Evolutionary conservation across 2,888 invertebrate genomes (phyloP).

Genomic region (Nomada ferruginata): DNA sequence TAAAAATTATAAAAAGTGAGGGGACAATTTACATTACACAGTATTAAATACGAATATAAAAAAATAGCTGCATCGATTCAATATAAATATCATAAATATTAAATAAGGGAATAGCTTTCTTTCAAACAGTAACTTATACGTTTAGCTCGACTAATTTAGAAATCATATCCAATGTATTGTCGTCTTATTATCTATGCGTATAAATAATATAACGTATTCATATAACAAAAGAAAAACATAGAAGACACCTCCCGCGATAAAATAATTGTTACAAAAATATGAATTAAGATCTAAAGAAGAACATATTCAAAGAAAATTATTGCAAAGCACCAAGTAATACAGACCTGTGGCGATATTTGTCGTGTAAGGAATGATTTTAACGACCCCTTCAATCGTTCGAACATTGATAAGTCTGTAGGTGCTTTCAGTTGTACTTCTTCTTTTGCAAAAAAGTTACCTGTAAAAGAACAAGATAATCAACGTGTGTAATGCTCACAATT

Average conservation of each 20-base stretch:
- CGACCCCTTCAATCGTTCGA: constrained; percentile 80
- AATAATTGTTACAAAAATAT: constrained; percentile 22
- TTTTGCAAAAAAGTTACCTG: constrained; percentile 76
- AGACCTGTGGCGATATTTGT: constrained; percentile 79
- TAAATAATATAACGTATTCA: constrained; percentile 1
- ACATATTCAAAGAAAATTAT: constrained; percentile 70
- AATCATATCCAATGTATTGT: constrained; percentile 4
- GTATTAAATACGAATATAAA: constrained; percentile 31
- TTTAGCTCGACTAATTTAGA: background rate
- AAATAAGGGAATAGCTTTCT: constrained; percentile 24
- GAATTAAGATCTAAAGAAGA: constrained; percentile 68
- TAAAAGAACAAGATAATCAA: constrained; percentile 14
- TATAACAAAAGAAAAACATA: background rate
- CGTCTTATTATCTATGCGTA: constrained; percentile 3
- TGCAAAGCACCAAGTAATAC: constrained; percentile 76
- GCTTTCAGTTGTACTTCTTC: constrained; percentile 80
- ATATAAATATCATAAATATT: constrained; percentile 26
- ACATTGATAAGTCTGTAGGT: constrained; percentile 80
- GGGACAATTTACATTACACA: constrained; percentile 36
- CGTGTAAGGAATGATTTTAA: constrained; percentile 79
- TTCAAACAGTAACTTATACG: constrained; percentile 1
- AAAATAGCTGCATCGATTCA: constrained; percentile 5
- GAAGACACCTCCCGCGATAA: background rate
- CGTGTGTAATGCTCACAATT: background rate
- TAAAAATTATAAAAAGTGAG: constrained; percentile 58